phyloP scores from a whole-genome alignment of 2,113 vertebrate genomes.

The Rynchops niger region DNA sequence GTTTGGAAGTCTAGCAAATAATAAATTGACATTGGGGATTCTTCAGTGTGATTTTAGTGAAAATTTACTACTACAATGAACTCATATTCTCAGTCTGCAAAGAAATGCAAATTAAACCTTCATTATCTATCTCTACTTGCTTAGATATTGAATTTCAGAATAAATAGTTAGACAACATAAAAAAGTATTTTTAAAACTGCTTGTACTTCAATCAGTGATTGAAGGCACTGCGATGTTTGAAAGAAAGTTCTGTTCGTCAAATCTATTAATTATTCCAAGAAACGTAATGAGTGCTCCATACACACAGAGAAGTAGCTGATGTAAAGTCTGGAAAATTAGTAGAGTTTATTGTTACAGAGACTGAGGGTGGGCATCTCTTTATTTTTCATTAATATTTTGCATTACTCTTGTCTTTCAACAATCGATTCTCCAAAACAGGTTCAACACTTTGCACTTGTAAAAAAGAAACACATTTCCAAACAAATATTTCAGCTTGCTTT shows the following conservation, averaged over 20 bases:
- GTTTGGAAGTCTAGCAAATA: background rate
- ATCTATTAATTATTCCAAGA: background rate
- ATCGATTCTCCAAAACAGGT: background rate
- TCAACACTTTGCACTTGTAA: background rate
- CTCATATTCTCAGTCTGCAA: background rate
- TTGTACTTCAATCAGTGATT: background rate
- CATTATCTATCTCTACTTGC: background rate
- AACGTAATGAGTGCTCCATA: background rate
- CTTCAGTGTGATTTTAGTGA: background rate
- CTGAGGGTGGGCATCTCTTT: background rate
- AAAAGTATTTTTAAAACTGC: background rate
- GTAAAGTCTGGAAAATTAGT: background rate
- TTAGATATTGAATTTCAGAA: background rate
- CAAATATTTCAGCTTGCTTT: background rate
- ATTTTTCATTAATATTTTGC: background rate
- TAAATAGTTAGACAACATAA: background rate
- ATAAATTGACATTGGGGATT: background rate
- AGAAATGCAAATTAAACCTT: background rate
- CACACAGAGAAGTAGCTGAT: background rate
- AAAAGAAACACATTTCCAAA: background rate
- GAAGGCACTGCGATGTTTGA: background rate
- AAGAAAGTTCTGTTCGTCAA: background rate
- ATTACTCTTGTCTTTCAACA: background rate
- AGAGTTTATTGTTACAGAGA: background rate
- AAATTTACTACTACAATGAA: background rate